phyloP scores from a whole-genome alignment of 2,888 invertebrate species.

The Drosophila buzzatii region DNA sequence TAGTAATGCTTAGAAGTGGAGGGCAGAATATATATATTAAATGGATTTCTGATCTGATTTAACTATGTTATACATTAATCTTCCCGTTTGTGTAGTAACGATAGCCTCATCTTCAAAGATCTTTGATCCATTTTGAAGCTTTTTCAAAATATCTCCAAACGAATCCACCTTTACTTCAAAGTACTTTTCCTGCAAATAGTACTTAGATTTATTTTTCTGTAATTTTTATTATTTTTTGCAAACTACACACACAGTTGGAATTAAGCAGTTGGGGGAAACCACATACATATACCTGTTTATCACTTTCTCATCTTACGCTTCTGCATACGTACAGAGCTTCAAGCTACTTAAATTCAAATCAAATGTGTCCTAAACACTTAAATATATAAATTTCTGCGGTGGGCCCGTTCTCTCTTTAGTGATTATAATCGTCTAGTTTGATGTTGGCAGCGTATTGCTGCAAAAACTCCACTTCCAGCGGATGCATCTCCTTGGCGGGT shows the following conservation, averaged over 20 bases:
- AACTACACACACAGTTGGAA: slow-evolving; percentile 74
- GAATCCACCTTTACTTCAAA: too few relatives aligned
- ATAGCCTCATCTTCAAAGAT: too few relatives aligned
- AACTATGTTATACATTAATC: neutral
- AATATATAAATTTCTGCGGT: slow-evolving; percentile 51
- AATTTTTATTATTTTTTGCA: slow-evolving; percentile 53
- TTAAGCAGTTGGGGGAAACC: slow-evolving; percentile 63
- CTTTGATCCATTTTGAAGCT: too few relatives aligned
- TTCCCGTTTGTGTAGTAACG: neutral
- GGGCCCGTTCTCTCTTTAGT: slow-evolving; percentile 63
- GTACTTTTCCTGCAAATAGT: too few relatives aligned
- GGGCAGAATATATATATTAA: neutral
- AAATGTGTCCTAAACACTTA: slow-evolving; percentile 72
- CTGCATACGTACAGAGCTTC: slow-evolving; percentile 50
- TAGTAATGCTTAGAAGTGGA: too few relatives aligned
- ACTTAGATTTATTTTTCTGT: slow-evolving; percentile 22
- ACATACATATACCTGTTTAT: slow-evolving; percentile 53
- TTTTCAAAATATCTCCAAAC: too few relatives aligned
- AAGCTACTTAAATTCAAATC: slow-evolving; percentile 76
- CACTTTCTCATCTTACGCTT: slow-evolving; percentile 61
- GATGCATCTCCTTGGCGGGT: slow-evolving; percentile 93
- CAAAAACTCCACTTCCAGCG: slow-evolving; percentile 95
- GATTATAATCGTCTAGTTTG: slow-evolving; percentile 84
- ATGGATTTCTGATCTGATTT: neutral
- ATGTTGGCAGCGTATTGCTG: slow-evolving; percentile 87